These are phyloP conservation scores for Paedocypris sp. DNA, from an alignment of 2,113 vertebrate species.

Conservation along the genomic window DNA sequence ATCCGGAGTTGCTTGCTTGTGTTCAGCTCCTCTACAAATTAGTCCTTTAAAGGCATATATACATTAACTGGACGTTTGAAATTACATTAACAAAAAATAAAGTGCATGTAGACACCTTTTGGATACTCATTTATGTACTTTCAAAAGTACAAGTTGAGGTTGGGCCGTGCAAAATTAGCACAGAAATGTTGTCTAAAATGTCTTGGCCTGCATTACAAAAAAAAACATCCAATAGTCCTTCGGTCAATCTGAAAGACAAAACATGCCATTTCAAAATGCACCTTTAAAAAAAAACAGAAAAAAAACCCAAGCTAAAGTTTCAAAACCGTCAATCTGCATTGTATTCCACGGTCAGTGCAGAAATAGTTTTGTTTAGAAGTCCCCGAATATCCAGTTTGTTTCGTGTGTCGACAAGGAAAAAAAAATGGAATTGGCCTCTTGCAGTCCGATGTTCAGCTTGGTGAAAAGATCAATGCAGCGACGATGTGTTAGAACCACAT, in stretches of 20 bases:
- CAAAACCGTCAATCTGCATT: slow-evolving; percentile 20
- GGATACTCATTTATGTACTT: slow-evolving; percentile 37
- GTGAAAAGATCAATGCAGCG: slow-evolving; percentile 57
- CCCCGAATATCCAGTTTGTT: slow-evolving; percentile 6
- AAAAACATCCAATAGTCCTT: slow-evolving; percentile 28
- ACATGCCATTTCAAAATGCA: slow-evolving; percentile 31
- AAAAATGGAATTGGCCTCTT: slow-evolving; percentile 28
- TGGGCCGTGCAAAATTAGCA: slow-evolving; percentile 28
- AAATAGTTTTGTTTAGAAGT: slow-evolving; percentile 28
- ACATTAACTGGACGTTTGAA: slow-evolving; percentile 31
- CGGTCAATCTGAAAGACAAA: slow-evolving; percentile 25
- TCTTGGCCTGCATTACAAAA: slow-evolving; percentile 30
- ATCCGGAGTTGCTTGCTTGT: slow-evolving; percentile 1
- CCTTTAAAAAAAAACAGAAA: too few relatives aligned
- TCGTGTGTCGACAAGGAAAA: slow-evolving; percentile 18
- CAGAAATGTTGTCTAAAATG: slow-evolving; percentile 25
- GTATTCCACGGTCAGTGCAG: slow-evolving; percentile 19
- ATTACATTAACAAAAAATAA: slow-evolving; percentile 40
- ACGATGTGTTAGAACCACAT: slow-evolving; percentile 51
- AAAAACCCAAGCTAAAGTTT: too few relatives aligned
- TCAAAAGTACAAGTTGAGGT: slow-evolving; percentile 37
- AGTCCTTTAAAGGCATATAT: slow-evolving; percentile 30
- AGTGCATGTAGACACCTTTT: slow-evolving; percentile 48
- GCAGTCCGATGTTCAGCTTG: slow-evolving; percentile 77
- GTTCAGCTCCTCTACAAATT: slow-evolving; percentile 3